Base-by-base conservation (phyloP, 1,140 invertebrate genomes). In the Hypothenemus hampei region DNA sequence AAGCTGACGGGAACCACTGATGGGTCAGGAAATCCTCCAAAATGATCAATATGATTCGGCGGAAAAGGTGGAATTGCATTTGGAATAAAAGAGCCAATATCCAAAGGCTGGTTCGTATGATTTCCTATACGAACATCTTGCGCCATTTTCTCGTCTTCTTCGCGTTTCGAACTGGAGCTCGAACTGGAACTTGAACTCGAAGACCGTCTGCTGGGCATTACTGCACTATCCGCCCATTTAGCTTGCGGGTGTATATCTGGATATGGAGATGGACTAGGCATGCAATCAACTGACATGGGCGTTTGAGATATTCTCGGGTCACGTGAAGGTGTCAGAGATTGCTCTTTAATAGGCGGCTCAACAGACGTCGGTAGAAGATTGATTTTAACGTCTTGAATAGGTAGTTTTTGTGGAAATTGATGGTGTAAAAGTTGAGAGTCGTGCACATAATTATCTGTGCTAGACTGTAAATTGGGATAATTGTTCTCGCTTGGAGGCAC, bases 151-250 rank as follows among this genome's bases (percentile, higher is more conserved):
- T 70, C 63, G 59, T 72, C 63, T 51, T 73, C 71, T 26, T 70
- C 70, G 56, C 75, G 73, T 36, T 73, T 72, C 29, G 76, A 75
- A 53, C 69, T 74, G 19, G 77, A 68, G 37, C 77, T 76, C 22
- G 36, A 43, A 4, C 75, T 75, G 54, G 69, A 74, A 20, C 77
- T 69, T 43, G 81, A 82, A 1, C 77, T 77, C 40, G 82, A 78
- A 1, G 83, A 85, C 51, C 83, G 66, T 49, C 83, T 70, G 8
- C 74, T 75, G 3, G 83, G 84, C 52, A 86, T 75, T 26, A 87
- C 76, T 62, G 84, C 82, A 59, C 81, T 83, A 57, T 87, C 85
- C 4, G 81, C 78, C 83, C 84, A 86, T 63, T 85, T 82, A 8
- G 81, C 80, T 63, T 81, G 78, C n/a, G 73, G 77, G 19, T 78